phyloP scores from a whole-genome alignment of 2,888 invertebrate genomes.

The Amiota communis region DNA sequence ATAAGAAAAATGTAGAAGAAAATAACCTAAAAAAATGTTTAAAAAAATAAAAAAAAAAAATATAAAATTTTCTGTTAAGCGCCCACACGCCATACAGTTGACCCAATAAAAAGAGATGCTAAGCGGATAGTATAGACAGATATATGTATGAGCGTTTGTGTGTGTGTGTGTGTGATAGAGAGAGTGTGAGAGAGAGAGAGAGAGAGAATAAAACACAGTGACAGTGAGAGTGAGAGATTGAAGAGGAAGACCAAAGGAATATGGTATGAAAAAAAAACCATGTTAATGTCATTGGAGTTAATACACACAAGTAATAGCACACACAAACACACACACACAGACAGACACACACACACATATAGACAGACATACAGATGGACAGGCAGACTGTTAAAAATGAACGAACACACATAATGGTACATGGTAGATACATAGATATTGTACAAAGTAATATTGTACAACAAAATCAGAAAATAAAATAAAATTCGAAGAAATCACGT shows the following conservation, averaged over 20 bases:
- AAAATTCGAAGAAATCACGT: neutral
- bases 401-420: too few species aligned
- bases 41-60: constrained; percentile 35
- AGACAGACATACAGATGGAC: neutral
- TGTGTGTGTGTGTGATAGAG: constrained; percentile 43
- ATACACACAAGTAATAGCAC: neutral
- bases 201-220: constrained; percentile 27
- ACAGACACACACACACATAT: constrained; percentile 1
- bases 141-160: constrained; percentile 30
- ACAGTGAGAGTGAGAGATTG: too few species aligned
- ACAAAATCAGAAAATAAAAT: neutral
- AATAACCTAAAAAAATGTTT: neutral
- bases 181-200: constrained; percentile 42
- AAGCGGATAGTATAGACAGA: too few species aligned
- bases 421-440: too few species aligned
- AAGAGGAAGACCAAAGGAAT: neutral
- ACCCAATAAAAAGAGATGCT: too few species aligned
- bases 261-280: neutral
- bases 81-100: neutral
- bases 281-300: neutral
- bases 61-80: constrained; percentile 41
- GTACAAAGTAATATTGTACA: neutral
- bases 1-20: constrained; percentile 1
- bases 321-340: constrained; percentile 15
- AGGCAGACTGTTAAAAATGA: neutral